Evolutionary conservation across 1,140 invertebrate genomes (phyloP).

Genomic region (Hylaeus volcanicus): DNA sequence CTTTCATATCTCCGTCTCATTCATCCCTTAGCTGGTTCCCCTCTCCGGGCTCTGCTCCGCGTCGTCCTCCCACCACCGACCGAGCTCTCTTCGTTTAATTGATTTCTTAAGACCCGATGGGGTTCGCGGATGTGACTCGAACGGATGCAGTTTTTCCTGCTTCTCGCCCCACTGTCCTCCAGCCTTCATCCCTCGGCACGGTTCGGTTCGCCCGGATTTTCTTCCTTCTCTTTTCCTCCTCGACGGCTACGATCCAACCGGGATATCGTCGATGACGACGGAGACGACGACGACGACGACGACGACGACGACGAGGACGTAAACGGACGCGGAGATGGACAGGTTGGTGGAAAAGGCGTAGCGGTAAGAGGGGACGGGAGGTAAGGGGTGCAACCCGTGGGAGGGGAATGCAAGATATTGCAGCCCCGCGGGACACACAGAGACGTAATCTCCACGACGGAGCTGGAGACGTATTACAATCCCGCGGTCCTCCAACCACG

Average conservation of each 20-base stretch:
- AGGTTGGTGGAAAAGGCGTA: slow-evolving; percentile 39
- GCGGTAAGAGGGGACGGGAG: slow-evolving; percentile 36
- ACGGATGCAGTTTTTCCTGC: slow-evolving; percentile 72
- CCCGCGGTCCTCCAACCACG: slow-evolving; percentile 72
- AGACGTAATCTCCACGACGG: slow-evolving; percentile 79
- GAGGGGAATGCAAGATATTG: slow-evolving; percentile 80
- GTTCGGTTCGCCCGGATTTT: slow-evolving; percentile 52
- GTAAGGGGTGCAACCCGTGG: slow-evolving; percentile 53
- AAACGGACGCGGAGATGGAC: slow-evolving; percentile 44
- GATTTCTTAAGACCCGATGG: slow-evolving; percentile 79
- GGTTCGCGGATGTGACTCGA: slow-evolving; percentile 70
- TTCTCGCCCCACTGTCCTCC: slow-evolving; percentile 50
- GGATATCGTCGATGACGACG: slow-evolving; percentile 34
- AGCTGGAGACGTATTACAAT: slow-evolving; percentile 79
- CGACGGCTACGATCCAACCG: slow-evolving; percentile 39
- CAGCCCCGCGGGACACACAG: slow-evolving; percentile 79
- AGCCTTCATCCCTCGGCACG: slow-evolving; percentile 14
- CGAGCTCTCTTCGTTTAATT: slow-evolving; percentile 75
- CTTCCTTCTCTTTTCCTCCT: slow-evolving; percentile 55
- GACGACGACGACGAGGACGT: slow-evolving; percentile 41
- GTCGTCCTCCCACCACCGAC: slow-evolving; percentile 28
- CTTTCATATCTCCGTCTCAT: slow-evolving; percentile 22
- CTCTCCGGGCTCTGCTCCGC: slow-evolving; percentile 16
- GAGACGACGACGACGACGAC: slow-evolving; percentile 36
- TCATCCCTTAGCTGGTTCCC: slow-evolving; percentile 32